Base-by-base conservation (phyloP, 2,888 invertebrate species). In the Sesia apiformis region DNA sequence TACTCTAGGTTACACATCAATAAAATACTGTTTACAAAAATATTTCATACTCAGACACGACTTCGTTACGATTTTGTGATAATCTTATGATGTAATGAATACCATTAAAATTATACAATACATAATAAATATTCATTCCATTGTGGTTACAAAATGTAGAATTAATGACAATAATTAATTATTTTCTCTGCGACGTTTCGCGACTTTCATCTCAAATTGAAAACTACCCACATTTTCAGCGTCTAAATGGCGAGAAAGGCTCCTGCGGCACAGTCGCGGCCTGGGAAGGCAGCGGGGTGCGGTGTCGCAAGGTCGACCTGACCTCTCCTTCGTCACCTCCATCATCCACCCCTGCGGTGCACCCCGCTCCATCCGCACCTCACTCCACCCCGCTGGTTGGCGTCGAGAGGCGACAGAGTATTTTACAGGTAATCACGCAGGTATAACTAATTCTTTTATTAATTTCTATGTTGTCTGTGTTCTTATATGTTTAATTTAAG, bases 261-360 rank as follows among this genome's bases (percentile, higher is more conserved):
- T 92, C 92, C 54, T 93, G 91, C 66, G 91, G 92, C 62, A 92
- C 92, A n/a, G 90, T 92, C 43, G 92, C 92, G 0, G 92, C 91
- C n/a, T 92, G 92, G 92, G 92, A 92, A 60, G 91, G 91, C 4
- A 90, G 90, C 51, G 91, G 91, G 4, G 92, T 92, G 39, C 78
- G 92, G 42, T 92, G 92, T 68, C 90, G 92, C 56, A 92, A 92
- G 73, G 90, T 90, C 49, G 89, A 89, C 60, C 69, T 89, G 4
- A 87, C 88, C 2, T 87, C 88, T 0, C 89, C 90, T 0, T 82
- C 87, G 0, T 86, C 88, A 0, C 88, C 89, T 0, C 74, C 86
- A 1, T 78, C 82, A 0, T 62, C 77, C 1, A 81, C 84, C 0
- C 88, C 87, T 0, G 78, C 81, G 0, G 84, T 86, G 0, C 84